Conservation (phyloP, 2,113 vertebrate species). For the Chaetops frenatus region DNA sequence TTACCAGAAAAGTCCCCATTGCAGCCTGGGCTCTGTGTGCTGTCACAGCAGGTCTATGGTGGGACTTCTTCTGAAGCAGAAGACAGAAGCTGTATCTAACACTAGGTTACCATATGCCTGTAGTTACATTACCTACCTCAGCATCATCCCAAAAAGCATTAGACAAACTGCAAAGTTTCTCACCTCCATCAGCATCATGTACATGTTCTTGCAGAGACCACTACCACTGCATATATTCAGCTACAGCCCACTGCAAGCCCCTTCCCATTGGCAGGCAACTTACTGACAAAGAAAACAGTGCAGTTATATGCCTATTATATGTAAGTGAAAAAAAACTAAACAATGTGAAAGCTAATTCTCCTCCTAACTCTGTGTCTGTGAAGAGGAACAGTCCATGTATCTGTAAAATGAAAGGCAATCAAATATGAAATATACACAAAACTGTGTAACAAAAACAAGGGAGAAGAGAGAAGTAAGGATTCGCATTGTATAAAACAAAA, state of each 20-base stretch:
- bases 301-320: background rate
- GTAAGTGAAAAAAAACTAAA: background rate
- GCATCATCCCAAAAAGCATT: background rate
- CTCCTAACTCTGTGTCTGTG: background rate
- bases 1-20: background rate
- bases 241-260: background rate
- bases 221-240: background rate
- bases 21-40: background rate
- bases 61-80: background rate
- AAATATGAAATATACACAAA: background rate
- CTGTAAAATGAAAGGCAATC: background rate
- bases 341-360: background rate
- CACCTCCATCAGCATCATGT: background rate
- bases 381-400: background rate
- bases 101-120: too few relatives aligned
- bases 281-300: background rate
- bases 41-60: background rate
- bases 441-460: background rate
- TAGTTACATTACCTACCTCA: background rate
- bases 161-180: background rate
- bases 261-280: background rate
- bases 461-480: background rate
- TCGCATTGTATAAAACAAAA: background rate
- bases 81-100: background rate
- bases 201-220: background rate